phyloP scores from a whole-genome alignment of 1,140 invertebrate species.

The Ridgeia piscesae region DNA sequence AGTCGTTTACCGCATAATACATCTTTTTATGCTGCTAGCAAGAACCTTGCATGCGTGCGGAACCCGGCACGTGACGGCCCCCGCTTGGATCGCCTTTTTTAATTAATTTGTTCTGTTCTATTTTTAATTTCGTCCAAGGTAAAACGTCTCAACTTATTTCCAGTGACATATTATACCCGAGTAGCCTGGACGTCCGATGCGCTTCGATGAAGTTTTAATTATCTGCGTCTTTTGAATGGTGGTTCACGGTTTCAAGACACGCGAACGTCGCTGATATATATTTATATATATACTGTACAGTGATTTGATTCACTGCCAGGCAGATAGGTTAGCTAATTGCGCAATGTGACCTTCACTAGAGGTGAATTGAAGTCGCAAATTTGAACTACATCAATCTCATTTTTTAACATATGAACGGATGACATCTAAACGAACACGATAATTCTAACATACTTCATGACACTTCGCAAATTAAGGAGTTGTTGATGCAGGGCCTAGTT shows the following conservation, averaged over 20 bases:
- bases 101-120: background rate
- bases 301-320: background rate
- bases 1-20: background rate
- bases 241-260: background rate
- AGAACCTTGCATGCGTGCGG: no score
- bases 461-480: no score
- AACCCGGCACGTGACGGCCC: background rate
- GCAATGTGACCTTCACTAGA: background rate
- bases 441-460: no score
- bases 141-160: background rate
- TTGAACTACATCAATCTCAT: background rate
- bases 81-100: background rate
- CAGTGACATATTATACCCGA: background rate
- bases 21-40: background rate
- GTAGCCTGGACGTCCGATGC: background rate
- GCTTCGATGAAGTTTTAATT: background rate
- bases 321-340: background rate
- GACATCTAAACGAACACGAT: background rate
- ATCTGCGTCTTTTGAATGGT: background rate
- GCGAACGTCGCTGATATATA: background rate
- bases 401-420: background rate
- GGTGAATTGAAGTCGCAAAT: background rate
- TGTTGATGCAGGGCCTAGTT: no score
- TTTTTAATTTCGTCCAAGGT: background rate
- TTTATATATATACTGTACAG: no score